phyloP scores from a whole-genome alignment of 2,113 vertebrate genomes.

The Plecturocebus donacophilus region DNA sequence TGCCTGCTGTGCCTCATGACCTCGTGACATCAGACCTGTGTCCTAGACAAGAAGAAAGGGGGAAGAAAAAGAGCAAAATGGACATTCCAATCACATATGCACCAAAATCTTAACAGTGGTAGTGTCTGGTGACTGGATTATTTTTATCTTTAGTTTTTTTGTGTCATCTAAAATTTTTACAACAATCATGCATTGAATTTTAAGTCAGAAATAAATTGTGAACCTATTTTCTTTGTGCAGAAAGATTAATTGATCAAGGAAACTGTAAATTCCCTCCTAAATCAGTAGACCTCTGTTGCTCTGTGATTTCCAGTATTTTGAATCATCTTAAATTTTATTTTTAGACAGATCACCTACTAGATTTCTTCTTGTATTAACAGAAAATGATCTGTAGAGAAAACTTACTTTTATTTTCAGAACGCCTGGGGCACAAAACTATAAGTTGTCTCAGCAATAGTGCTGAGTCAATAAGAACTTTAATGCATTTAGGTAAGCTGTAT shows the following conservation, averaged over 20 bases:
- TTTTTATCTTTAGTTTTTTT: neutral
- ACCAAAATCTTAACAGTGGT: neutral
- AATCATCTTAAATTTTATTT: slow-evolving; percentile 39
- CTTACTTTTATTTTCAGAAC: neutral
- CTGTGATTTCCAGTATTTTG: neutral
- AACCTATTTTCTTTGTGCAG: neutral
- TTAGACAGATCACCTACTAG: neutral
- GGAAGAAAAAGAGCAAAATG: neutral
- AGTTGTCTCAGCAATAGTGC: neutral
- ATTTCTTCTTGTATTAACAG: neutral
- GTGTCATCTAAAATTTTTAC: neutral
- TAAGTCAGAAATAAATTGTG: neutral
- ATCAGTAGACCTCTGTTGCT: neutral
- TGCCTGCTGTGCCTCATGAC: neutral
- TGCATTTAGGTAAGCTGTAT: neutral
- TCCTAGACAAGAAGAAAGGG: neutral
- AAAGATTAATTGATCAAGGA: neutral
- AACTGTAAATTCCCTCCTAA: neutral
- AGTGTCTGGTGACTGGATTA: neutral
- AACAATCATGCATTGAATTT: neutral
- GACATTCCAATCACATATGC: neutral
- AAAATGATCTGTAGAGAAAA: neutral
- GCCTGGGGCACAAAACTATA: neutral
- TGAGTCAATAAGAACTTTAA: neutral
- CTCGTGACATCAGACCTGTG: neutral